A percentile compares a stretch with the other conserved stretches of the same genome.
Conservation (phyloP, 2,113 vertebrate species). For the Microtus ochrogaster region DNA sequence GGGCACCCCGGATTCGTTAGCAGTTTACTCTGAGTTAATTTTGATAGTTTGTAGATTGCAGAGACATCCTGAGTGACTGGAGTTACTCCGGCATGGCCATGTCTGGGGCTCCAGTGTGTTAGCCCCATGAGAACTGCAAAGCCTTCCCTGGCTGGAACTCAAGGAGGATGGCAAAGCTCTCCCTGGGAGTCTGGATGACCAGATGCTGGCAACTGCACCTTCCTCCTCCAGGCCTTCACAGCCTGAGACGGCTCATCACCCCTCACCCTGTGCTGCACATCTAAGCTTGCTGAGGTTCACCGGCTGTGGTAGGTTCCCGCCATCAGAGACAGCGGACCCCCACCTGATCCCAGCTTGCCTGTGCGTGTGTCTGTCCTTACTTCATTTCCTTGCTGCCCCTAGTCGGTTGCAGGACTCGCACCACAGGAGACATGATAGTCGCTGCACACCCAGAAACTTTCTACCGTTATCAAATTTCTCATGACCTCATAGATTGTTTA, state of each 20-base stretch:
- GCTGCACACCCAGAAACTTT: not conserved
- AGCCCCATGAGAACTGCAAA: not conserved
- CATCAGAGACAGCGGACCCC: not conserved
- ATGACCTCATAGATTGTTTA: not conserved
- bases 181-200: not conserved
- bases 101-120: not conserved
- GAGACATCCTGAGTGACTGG: not conserved
- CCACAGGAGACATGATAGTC: not conserved
- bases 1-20: too few species aligned
- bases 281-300: not conserved
- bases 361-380: not conserved
- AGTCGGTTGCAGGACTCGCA: not conserved
- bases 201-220: not conserved
- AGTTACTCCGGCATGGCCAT: not conserved
- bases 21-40: not conserved
- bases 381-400: not conserved
- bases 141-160: not conserved
- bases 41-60: not conserved
- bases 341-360: not conserved
- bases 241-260: not conserved
- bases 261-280: not conserved
- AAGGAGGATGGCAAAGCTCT: not conserved
- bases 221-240: not conserved
- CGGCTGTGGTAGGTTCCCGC: not conserved
- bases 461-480: not conserved